Evolutionary conservation across 92 coral and sea anemone species (phyloP).

Genomic region (Epizoanthus illoricatus): DNA sequence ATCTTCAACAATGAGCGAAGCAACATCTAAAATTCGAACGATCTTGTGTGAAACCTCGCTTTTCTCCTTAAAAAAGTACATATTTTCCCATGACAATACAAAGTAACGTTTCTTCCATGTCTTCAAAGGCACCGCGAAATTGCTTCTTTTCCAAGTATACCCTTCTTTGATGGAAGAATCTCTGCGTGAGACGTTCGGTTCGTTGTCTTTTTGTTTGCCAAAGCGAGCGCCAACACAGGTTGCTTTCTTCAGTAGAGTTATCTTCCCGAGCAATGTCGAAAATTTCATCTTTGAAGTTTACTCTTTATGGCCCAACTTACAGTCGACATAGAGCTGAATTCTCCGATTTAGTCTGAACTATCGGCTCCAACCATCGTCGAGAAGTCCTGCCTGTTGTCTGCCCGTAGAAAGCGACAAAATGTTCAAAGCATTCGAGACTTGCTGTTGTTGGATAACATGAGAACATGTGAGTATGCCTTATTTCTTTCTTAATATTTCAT

Average conservation of each 20-base stretch:
- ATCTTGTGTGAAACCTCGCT: slow-evolving; percentile 66
- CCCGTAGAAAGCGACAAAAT: background rate
- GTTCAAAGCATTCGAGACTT: background rate
- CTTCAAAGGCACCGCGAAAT: slow-evolving; percentile 35
- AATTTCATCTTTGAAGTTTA: slow-evolving; percentile 41
- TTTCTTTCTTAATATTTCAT: slow-evolving; percentile 6
- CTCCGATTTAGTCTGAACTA: background rate
- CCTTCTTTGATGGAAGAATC: slow-evolving; percentile 69
- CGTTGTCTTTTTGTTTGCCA: slow-evolving; percentile 51
- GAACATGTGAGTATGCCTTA: background rate
- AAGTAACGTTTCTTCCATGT: slow-evolving; percentile 77
- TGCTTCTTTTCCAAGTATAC: slow-evolving; percentile 67
- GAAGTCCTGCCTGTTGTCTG: background rate
- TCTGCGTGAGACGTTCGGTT: slow-evolving; percentile 17
- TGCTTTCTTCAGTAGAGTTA: slow-evolving; percentile 23
- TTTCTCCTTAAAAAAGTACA: slow-evolving; percentile 70
- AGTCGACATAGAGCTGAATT: slow-evolving; percentile 20
- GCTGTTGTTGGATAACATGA: background rate
- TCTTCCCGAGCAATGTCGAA: slow-evolving; percentile 59
- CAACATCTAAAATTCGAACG: slow-evolving; percentile 71
- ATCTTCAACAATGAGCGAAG: slow-evolving; percentile 77
- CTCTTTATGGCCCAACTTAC: background rate
- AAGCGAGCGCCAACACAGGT: slow-evolving; percentile 37
- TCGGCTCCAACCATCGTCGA: background rate
- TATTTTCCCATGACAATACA: slow-evolving; percentile 67